Conservation (phyloP, 2,797 vertebrate species). For the Apodemus agrarius region DNA sequence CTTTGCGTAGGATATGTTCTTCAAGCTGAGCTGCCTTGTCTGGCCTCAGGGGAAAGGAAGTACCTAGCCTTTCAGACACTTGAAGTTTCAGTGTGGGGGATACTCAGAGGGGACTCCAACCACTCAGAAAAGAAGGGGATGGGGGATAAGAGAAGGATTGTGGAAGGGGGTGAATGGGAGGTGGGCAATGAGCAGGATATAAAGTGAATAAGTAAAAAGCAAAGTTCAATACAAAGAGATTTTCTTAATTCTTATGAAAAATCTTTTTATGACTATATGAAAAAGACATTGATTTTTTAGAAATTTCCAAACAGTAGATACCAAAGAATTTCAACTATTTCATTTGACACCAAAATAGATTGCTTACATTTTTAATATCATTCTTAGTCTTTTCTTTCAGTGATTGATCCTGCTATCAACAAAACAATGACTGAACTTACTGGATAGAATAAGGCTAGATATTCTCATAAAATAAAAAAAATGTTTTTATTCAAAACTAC, state of each 20-base stretch:
- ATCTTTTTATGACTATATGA: neutral
- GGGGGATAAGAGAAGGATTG: neutral
- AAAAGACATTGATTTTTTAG: conserved; percentile 41
- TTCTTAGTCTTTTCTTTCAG: neutral
- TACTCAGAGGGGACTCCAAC: no score
- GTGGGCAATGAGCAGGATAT: neutral
- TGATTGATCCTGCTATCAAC: neutral
- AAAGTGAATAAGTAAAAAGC: neutral
- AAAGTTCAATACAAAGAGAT: neutral
- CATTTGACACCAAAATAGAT: conserved; percentile 28
- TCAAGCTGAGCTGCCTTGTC: neutral
- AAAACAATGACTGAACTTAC: conserved; percentile 19
- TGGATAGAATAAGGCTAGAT: neutral
- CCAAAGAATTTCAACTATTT: conserved; percentile 29
- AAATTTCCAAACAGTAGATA: conserved; percentile 46
- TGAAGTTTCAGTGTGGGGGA: no score
- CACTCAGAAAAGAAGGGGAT: no score
- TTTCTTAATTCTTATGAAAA: conserved; percentile 25
- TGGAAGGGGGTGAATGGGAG: neutral
- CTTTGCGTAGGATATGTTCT: neutral
- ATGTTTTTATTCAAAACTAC: neutral
- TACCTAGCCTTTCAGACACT: neutral
- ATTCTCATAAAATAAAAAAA: conserved; percentile 52
- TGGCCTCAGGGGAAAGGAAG: neutral
- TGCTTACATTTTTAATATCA: conserved; percentile 29